Conservation (phyloP, 1,140 invertebrate genomes). For the Heliconius himera region DNA sequence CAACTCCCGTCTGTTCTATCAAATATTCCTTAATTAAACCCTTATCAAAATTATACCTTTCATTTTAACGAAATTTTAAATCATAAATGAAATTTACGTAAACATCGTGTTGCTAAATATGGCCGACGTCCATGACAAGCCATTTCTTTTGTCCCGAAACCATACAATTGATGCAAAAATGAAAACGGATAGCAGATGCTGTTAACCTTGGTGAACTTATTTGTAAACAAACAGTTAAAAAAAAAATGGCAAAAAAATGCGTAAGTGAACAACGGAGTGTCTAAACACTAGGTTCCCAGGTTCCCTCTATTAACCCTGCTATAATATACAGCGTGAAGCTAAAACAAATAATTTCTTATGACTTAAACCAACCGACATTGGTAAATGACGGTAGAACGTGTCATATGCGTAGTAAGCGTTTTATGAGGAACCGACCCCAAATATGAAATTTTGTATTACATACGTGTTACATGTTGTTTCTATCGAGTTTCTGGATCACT, state of each 20-base stretch:
- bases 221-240: background rate
- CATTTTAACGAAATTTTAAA: background rate
- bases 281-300: too few relatives aligned
- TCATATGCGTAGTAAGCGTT: constrained; percentile 15
- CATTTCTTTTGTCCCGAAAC: constrained; percentile 51
- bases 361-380: background rate
- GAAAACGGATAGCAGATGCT: constrained; percentile 58
- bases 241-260: too few relatives aligned
- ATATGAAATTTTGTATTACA: constrained; percentile 17
- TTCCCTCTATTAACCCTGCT: too few relatives aligned
- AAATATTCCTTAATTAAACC: background rate
- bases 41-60: background rate
- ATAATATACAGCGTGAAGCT: too few relatives aligned
- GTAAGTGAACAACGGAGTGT: too few relatives aligned
- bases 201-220: constrained; percentile 25
- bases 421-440: constrained; percentile 17
- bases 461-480: constrained; percentile 17
- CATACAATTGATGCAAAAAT: constrained; percentile 59
- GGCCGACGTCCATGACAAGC: constrained; percentile 34
- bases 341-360: background rate
- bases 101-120: background rate
- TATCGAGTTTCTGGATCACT: constrained; percentile 4
- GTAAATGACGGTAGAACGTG: constrained; percentile 7
- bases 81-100: background rate
- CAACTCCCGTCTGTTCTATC: too few relatives aligned